Conservation (phyloP, 2,113 vertebrate genomes). For the Megaptera novaeangliae region DNA sequence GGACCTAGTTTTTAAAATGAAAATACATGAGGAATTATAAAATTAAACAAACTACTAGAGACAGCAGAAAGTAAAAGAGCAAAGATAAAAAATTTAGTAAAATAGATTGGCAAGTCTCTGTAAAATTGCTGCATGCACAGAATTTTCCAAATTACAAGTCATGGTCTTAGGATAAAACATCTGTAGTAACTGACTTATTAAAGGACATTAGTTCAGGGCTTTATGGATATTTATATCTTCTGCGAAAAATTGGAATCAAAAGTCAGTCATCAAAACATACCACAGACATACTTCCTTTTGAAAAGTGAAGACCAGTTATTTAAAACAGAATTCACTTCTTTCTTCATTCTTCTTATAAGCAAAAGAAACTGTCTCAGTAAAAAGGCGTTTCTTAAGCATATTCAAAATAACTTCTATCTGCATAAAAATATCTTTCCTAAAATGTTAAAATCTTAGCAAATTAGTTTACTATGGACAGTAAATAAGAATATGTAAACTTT, state of each 20-base stretch:
- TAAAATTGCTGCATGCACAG: background rate
- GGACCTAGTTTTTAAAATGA: background rate
- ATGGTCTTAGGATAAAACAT: background rate
- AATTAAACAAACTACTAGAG: background rate
- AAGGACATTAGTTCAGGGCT: background rate
- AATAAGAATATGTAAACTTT: background rate
- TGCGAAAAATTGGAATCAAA: background rate
- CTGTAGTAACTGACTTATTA: background rate
- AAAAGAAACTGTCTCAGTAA: background rate
- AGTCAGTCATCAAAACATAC: background rate
- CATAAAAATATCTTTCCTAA: background rate
- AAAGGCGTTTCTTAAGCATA: background rate
- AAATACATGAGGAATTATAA: background rate
- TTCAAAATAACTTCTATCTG: background rate
- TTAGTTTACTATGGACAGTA: background rate
- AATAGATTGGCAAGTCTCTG: background rate
- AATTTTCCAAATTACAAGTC: background rate
- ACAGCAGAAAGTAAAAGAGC: background rate
- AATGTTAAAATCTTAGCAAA: background rate
- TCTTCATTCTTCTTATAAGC: background rate
- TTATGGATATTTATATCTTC: background rate
- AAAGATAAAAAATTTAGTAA: background rate
- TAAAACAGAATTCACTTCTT: background rate
- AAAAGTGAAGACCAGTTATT: background rate
- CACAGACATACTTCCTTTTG: background rate